Base-by-base conservation (phyloP, 2,113 vertebrate genomes). In the Oreochromis spilurus region DNA sequence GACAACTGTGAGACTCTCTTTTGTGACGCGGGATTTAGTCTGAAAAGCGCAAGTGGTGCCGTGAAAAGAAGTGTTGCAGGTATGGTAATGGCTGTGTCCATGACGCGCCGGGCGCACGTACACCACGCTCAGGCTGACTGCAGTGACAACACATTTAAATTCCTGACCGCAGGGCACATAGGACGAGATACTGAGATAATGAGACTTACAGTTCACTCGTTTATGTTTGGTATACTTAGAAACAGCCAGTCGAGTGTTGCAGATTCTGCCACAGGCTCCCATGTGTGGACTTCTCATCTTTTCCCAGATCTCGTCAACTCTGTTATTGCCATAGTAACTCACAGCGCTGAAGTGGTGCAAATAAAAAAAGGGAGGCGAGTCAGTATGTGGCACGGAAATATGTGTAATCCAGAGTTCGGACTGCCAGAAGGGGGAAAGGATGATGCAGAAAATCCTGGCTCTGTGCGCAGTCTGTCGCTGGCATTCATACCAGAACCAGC, bases 361-460 rank as follows among this genome's bases (percentile, higher is more conserved):
- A 82, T n/a, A 54, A 83, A 83, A 85, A 43, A 6, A 57, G 70
- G 92, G 72, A 79, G 81, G 9, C 16, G 58, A 62, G 58, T 34
- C 58, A 62, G 58, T 60, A 67, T 85, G 86, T 91, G 88, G 91
- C 78, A 83, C 80, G 85, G 88, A 92, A 91, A 91, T 67, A 86
- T 84, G 34, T 92, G 90, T 88, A 81, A 90, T 87, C 82, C 82
- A 86, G 78, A 55, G 29, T 7, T 81, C 82, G 84, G 79, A 62
- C 40, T 34, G 60, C 4, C 2, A 36, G 40, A 60, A 11, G 24
- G 48, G 72, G 88, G 87, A 91, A 90, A 91, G 79, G 80, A 89
- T 95, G 94, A 95, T 87, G 91, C 85, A 92, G 87, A 93, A 94
- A 92, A 89, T 86, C 92, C 93, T 93, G 92, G 93, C 91, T 81